Conservation (phyloP, 2,888 invertebrate genomes). For the Caenorhabditis plicata region DNA sequence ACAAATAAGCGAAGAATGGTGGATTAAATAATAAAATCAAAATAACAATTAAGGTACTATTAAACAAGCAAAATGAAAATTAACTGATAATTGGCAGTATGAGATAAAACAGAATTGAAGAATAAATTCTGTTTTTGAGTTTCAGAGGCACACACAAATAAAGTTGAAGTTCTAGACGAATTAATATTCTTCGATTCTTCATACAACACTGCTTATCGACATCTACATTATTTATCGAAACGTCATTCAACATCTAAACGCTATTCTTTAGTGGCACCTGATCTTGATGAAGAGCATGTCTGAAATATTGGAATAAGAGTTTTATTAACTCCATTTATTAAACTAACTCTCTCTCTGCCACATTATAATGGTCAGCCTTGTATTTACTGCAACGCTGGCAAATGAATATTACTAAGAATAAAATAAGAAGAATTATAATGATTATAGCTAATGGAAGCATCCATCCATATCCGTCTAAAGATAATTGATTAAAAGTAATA, state of each 20-base stretch:
- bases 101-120: background rate
- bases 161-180: background rate
- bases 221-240: no score
- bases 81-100: background rate
- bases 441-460: constrained; percentile 57
- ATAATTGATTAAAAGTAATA: background rate
- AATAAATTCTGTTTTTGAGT: background rate
- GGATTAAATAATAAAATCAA: no score
- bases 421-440: constrained; percentile 53
- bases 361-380: constrained; percentile 55
- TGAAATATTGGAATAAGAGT: background rate
- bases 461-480: constrained; percentile 51
- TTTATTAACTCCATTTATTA: background rate
- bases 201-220: no score
- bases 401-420: constrained; percentile 54
- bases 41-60: no score
- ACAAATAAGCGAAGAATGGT: no score
- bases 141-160: background rate
- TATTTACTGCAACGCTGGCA: constrained; percentile 47
- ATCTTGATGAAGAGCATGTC: constrained; percentile 22
- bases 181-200: no score
- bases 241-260: no score
- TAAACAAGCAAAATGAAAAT: no score
- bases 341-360: constrained; percentile 53
- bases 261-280: constrained; percentile 25